Percentiles rank a stretch among this genome's conserved stretches.
Conservation (phyloP, 2,113 vertebrate species). For the Origma solitaria region DNA sequence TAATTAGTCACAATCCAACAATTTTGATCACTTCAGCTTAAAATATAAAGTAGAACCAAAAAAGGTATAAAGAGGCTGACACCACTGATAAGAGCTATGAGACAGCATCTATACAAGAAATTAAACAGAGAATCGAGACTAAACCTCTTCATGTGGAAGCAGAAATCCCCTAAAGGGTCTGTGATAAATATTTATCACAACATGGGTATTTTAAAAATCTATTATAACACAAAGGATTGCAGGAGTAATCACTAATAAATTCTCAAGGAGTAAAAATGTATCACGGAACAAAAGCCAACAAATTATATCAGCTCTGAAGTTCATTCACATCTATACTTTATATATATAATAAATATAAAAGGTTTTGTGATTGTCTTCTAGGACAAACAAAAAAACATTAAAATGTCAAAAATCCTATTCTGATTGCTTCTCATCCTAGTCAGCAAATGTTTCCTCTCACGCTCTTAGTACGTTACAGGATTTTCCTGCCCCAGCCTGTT, state of each 20-base stretch:
- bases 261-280: neutral
- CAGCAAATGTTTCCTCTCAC: neutral
- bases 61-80: neutral
- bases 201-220: neutral
- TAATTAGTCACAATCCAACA: neutral
- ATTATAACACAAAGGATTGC: neutral
- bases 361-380: neutral
- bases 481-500: neutral
- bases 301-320: neutral
- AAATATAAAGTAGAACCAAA: neutral
- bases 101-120: neutral
- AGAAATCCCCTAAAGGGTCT: neutral
- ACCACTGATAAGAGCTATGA: neutral
- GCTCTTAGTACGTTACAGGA: neutral
- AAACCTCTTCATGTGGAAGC: neutral
- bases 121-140: neutral
- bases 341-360: neutral
- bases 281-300: no score
- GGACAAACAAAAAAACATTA: neutral
- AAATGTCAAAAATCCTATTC: neutral
- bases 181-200: neutral
- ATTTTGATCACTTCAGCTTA: neutral
- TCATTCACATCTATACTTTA: neutral
- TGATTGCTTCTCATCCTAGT: neutral
- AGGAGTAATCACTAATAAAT: neutral